Base-by-base conservation (phyloP, 92 coral and sea anemone species). In the Pocillopora grandis region DNA sequence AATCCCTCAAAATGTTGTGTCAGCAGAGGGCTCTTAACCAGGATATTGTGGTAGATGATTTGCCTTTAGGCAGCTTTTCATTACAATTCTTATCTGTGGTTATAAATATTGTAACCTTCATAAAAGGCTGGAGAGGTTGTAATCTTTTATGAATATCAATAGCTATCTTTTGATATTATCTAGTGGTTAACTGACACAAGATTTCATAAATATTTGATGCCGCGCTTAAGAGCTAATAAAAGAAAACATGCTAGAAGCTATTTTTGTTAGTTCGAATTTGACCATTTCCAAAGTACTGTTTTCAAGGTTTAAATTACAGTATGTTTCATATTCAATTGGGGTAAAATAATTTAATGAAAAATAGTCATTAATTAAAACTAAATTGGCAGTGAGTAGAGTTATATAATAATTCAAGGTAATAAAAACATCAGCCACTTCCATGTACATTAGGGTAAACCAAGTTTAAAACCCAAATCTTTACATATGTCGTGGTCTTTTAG, bases 131-230 rank as follows among this genome's bases (percentile, higher is more conserved):
- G 23, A 15, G 23, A 14, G 21, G 14, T 14, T 69, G 56, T 69
- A 69, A 69, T 69, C 74, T 33, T 35, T 12, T 68, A 31, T 31
- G 16, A 6, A 68, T 12, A 49, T 68, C 52, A 68, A 35, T 68
- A 66, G 70, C n/a, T 23, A 66, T 10, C 70, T 42, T 42, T 42
- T 42, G 52, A 68, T 69, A 35, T 35, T 69, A 13, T 69, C 56
- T 33, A 6, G 21, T 16, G 3, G 74, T 69, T 33, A 9, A 52
- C 55, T 69, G 55, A 52, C 18, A 59, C 19, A 69, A 18, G 31
- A 58, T 75, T 75, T 75, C 62, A 20, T 75, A 75, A 75, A 23
- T 31, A 65, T 20, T 64, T 49, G 33, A 69, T 35, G 18, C 19
- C 23, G 52, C 72, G 16, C 9, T 19, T n/a, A 27, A 42, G 42